These are phyloP conservation scores for Zaprionus davidi DNA, from an alignment of 1,140 invertebrate genomes.

Conservation along the genomic window DNA sequence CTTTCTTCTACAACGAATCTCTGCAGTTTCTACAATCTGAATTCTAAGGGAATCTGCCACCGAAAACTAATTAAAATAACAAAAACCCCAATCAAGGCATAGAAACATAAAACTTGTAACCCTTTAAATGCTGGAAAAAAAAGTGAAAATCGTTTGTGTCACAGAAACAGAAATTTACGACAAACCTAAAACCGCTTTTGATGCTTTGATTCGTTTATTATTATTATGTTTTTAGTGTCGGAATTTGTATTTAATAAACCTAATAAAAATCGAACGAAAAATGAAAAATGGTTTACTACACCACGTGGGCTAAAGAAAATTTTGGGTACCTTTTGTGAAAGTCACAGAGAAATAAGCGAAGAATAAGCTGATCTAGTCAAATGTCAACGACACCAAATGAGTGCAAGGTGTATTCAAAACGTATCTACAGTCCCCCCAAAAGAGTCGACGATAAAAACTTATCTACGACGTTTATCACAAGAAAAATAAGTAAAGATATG, in stretches of 20 bases:
- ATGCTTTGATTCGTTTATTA: constrained; percentile 26
- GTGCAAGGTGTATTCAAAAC: constrained; percentile 18
- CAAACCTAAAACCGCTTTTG: constrained; percentile 27
- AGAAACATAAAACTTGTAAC: constrained; percentile 31
- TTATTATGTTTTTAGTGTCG: constrained; percentile 29
- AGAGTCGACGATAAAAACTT: background rate
- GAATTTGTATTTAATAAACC: constrained; percentile 58
- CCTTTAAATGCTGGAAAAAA: constrained; percentile 32
- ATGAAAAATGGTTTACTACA: constrained; percentile 31
- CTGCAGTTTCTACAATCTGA: constrained; percentile 13
- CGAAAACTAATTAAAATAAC: constrained; percentile 63
- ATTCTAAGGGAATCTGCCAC: constrained; percentile 40
- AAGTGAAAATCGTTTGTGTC: constrained; percentile 53
- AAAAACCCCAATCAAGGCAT: constrained; percentile 53
- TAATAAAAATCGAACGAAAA: constrained; percentile 36
- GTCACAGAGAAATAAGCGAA: background rate
- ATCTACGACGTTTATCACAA: constrained; percentile 20
- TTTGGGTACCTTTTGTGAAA: constrained; percentile 23
- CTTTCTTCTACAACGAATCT: constrained; percentile 30
- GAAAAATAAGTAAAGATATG: constrained; percentile 8
- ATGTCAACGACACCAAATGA: constrained; percentile 22
- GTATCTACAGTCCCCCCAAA: background rate
- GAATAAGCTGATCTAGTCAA: constrained; percentile 19
- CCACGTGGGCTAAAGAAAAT: constrained; percentile 27
- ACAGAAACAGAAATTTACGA: constrained; percentile 40